Base-by-base conservation (phyloP, 2,888 invertebrate genomes). In the Harpalus rufipes region DNA sequence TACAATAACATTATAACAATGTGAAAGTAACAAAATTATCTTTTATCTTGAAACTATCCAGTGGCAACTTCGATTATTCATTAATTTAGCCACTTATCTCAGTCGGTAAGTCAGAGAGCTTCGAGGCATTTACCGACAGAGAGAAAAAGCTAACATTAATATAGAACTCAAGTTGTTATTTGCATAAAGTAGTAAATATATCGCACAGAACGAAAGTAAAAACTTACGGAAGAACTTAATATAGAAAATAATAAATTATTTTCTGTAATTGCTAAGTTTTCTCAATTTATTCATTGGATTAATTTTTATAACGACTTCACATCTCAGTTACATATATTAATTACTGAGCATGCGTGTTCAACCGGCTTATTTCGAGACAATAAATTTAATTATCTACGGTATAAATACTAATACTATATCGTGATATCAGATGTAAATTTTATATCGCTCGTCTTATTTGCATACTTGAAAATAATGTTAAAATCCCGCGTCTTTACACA, bases 221-320 rank as follows among this genome's bases (percentile, higher is more conserved):
- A 51, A 51, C 56, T 76, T 78, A 56, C 78, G 58, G 58, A 78
- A 78, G 78, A 58, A 76, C 16, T 76, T 51, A 44, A 78, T 78
- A 58, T 78, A 78, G 25, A 78, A 78, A 58, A 78, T 78, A 78
- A 78, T 78, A 78, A 78, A 78, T 78, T 58, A 78, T 78, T 78
- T 58, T 16, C 56, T 78, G 58, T 78, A 78, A 78, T 58, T 78
- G 78, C 78, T 56, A 14, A 76, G 14, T 74, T 51, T 72, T 74
- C 51, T 74, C 56, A 78, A 78, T 78, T 78, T 78, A 78, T 78
- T 56, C 78, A 78, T 78, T 58, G 78, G 58, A 58, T 78, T 21
- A 32, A 25, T 78, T 78, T 78, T 78, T 78, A 74, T 72, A 78
- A 78, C 25, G 14, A n/a, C 58, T n/a, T 12, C 12, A 21, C 25